Base-by-base conservation (phyloP, 2,113 vertebrate species). In the Rhombomys opimus region DNA sequence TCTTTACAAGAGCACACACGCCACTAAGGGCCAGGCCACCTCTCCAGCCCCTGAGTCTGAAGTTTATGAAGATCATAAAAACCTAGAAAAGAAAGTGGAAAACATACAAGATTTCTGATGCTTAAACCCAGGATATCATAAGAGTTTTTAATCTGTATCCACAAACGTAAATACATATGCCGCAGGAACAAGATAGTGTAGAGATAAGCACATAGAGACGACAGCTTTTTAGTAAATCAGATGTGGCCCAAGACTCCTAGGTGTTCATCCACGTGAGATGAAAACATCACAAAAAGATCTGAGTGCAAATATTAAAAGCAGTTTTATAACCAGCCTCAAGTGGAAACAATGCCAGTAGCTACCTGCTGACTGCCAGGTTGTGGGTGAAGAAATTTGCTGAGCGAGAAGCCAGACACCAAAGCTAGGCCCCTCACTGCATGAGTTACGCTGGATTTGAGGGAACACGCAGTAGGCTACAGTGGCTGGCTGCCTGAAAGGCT, bases 181-280 rank as follows among this genome's bases (percentile, higher is more conserved):
- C 15, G 11, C 2, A 41, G 80, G 80, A 41, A 27, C 6, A 63
- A n/a, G 27, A 84, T 9, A n/a, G 22, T 15, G 3, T 82, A 61
- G 80, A 41, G 23, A 61, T 38, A 23, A 38, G 38, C 80, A 61
- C 23, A 25, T 22, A 63, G 81, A 63, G n/a, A 65, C 25, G 41
- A 70, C 27, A 27, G 38, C 81, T 96, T 87, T 52, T 82, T 70
- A 50, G 23, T 30, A 87, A 90, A 63, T 78, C 80, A 88, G 90
- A 73, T 70, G 72, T 52, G 27, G 78, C 17, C 52, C n/a, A 86
- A 75, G 20, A 63, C 41, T 52, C 50, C 14, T 50, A 75, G 20
- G 6, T 68, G 61, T 61, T 76, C 68, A n/a, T 27, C 38, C 59
- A 68, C 38, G 35, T 41, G 50, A 91, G 52, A 59, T 61, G 30